Conservation (phyloP, 2,113 vertebrate genomes). For the Grus americana region DNA sequence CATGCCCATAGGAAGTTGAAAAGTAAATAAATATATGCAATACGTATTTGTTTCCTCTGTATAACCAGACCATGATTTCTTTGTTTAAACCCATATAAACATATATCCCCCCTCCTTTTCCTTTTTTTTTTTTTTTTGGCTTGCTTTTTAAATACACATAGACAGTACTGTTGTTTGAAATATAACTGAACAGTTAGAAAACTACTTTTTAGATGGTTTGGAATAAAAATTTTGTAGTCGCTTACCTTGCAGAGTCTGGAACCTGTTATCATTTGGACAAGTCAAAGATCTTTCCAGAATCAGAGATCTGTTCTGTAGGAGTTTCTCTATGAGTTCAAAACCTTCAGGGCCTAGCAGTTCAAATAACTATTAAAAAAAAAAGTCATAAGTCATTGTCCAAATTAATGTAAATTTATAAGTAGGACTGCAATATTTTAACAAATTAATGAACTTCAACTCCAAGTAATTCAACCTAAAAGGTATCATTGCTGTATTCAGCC, state of each 20-base stretch:
- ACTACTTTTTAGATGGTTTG: not conserved
- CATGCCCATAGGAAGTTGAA: not conserved
- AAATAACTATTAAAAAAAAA: slow-evolving; percentile 81
- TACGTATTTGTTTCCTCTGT: not conserved
- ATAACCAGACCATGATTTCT: not conserved
- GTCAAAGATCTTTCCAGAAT: slow-evolving; percentile 85
- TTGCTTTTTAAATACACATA: not conserved
- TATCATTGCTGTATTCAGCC: not conserved
- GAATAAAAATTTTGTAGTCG: not conserved
- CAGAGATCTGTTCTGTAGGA: slow-evolving; percentile 85
- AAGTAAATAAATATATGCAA: not conserved
- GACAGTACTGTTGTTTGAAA: not conserved
- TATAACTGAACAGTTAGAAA: not conserved
- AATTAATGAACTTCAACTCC: not conserved
- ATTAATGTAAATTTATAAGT: not conserved
- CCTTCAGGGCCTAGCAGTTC: slow-evolving; percentile 94
- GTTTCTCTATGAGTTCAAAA: slow-evolving; percentile 91
- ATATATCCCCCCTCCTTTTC: not conserved
- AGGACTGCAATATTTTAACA: not conserved
- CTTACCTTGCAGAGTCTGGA: slow-evolving; percentile 83
- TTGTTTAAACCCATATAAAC: not conserved
- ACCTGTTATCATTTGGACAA: slow-evolving; percentile 76
- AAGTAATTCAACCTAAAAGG: not conserved
- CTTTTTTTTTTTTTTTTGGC: not conserved
- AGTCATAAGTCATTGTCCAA: not conserved